Evolutionary conservation across 2,888 invertebrate species (phyloP).

Genomic region (Keiferia lycopersicella): DNA sequence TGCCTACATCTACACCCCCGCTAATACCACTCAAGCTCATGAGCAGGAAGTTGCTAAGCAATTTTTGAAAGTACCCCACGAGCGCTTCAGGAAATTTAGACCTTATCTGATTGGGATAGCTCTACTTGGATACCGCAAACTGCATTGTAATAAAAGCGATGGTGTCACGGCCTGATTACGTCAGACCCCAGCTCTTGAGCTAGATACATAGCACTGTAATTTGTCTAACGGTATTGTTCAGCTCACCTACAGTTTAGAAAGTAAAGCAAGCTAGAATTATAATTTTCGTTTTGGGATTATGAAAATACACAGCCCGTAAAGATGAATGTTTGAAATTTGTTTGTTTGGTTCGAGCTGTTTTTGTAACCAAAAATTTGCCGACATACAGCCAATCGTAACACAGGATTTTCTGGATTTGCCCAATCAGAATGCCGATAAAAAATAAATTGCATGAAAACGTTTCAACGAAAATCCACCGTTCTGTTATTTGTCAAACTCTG

Average conservation of each 20-base stretch:
- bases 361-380: neutral
- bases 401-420: neutral
- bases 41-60: constrained; percentile 42
- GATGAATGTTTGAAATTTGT: constrained; percentile 34
- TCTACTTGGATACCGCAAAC: constrained; percentile 43
- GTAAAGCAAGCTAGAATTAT: constrained; percentile 24
- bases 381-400: neutral
- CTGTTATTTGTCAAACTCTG: constrained; percentile 29
- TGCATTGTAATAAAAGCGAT: constrained; percentile 52
- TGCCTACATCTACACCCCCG: constrained; percentile 29
- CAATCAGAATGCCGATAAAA: neutral
- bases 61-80: constrained; percentile 40
- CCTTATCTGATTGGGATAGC: constrained; percentile 46
- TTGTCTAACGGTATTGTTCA: constrained; percentile 27
- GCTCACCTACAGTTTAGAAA: constrained; percentile 17
- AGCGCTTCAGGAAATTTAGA: constrained; percentile 37
- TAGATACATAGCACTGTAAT: constrained; percentile 38
- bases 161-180: constrained; percentile 74
- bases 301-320: constrained; percentile 28
- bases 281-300: constrained; percentile 29
- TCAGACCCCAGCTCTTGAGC: constrained; percentile 50
- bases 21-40: constrained; percentile 33
- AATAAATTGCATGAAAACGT: neutral
- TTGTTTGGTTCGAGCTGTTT: neutral
- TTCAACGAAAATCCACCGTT: constrained; percentile 12